Evolutionary conservation across 2,888 invertebrate genomes (phyloP), one percentile per base, ranked within the genome.

Genomic region (Drosophila pullipes): DNA sequence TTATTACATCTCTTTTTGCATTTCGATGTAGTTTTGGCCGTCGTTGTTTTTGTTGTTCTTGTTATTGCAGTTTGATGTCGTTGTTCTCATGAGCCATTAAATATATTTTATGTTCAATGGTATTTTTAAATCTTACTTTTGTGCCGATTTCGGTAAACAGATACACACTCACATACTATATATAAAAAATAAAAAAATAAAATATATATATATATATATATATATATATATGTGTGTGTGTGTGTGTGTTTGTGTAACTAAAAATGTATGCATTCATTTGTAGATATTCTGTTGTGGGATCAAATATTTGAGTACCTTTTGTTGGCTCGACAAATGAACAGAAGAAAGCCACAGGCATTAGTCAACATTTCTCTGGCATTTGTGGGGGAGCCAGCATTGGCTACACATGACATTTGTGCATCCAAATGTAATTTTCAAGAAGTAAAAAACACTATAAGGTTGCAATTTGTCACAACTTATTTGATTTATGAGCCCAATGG

Each of bases 391-490:
- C 35, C 69, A 59, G 39, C 58, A 64, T 16, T 60, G 69, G 59
- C 31, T 69, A 31, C 49, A 49, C 58, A 78, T 74, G 41, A 53
- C 67, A 67, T 79, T 72, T 76, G 54, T 70, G 68, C 67, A 74
- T 71, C 49, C 22, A 68, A 76, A 76, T 80, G 68, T 39, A 63
- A 80, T 73, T 68, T 68, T 59, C 50, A 60, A 52, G 65, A 69
- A 35, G 57, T 52, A 58, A 66, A 60, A 59, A 59, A 80, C 55
- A 69, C 70, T 73, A 67, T 69, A 55, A 71, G 64, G 65, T 82
- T 85, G 86, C 82, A 83, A 86, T 85, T 86, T 86, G 88, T 88
- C 86, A 85, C 82, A 86, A 86, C 70, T 88, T 88, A 76, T 85
- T 85, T 86, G 86, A 86, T 86, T 86, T 86, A 86, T 86, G 78